A percentile compares a stretch with the other conserved stretches of the same genome.
Conservation (phyloP, 2,797 vertebrate genomes). For the Molossus alvarezi region DNA sequence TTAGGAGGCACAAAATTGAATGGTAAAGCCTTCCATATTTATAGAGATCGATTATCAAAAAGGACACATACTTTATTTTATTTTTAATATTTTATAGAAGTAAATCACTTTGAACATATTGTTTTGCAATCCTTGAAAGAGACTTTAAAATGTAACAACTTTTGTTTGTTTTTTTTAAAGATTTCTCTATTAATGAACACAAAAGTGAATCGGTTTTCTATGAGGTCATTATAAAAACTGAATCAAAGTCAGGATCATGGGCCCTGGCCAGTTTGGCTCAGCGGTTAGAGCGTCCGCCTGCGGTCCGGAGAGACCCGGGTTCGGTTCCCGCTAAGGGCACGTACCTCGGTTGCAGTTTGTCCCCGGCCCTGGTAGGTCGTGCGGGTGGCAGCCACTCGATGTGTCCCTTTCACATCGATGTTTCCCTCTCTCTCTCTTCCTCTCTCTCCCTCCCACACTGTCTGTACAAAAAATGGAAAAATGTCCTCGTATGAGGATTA, state of each 20-base stretch:
- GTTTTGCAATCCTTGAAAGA: neutral
- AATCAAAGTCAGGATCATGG: neutral
- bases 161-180: neutral
- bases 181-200: neutral
- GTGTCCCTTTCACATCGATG: too few relatives aligned
- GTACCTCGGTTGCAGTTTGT: too few relatives aligned
- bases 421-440: too few relatives aligned
- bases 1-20: neutral
- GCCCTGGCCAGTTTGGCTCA: too few relatives aligned
- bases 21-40: neutral
- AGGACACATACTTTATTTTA: neutral
- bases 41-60: neutral
- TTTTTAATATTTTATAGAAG: neutral
- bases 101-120: neutral
- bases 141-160: neutral
- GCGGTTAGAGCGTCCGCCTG: too few relatives aligned
- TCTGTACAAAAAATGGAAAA: too few relatives aligned
- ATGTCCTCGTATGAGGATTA: too few relatives aligned
- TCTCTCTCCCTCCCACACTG: too few relatives aligned
- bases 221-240: neutral
- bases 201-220: neutral
- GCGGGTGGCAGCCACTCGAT: too few relatives aligned
- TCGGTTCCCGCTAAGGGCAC: too few relatives aligned
- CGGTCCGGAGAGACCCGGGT: too few relatives aligned
- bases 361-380: too few relatives aligned